Evolutionary conservation across 2,113 vertebrate genomes (phyloP), one percentile per base, ranked within the genome.

Genomic region (Charadrius vociferus): DNA sequence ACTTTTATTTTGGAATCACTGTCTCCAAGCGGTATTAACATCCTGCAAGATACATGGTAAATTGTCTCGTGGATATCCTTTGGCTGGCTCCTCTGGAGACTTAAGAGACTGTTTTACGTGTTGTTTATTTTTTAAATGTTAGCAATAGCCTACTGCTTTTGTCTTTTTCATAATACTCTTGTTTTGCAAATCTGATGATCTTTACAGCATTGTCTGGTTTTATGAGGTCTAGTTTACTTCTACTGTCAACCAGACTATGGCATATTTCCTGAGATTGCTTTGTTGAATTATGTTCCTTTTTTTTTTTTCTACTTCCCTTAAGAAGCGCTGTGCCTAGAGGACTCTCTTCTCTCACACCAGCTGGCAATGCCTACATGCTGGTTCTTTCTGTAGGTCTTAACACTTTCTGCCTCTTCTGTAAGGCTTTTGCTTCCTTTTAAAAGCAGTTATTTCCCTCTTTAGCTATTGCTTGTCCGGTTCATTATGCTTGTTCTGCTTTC

Each of bases 161-260:
- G 92, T 96, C 82, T 63, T 93, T 87, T 79, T 75, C 50, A 67
- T 71, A 95, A 86, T 9, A 95, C 50, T n/a, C 52, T 58, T 93
- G 71, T 59, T 88, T 90, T 67, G 32, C 86, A 94, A 93, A 94
- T 84, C 82, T 66, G 72, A 89, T 68, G 41, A 75, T 85, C 93
- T 93, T 95, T 88, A 93, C 62, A 95, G 34, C 81, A 82, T 72
- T 86, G 94, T 90, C 82, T 93, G 61, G 43, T 78, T 95, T 95
- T 88, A 93, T 56, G 50, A 67, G 59, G 88, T 78, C 66, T 92
- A 90, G 94, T 97, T 97, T 97, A 96, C 90, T 92, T 92, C 75
- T 93, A 37, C 72, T 78, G 90, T 96, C 95, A 94, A n/a, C 70
- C 39, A 88, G 66, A 27, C 62, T 94, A 88, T 96, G 86, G 90